These are phyloP conservation scores for Cairina moschata DNA, from an alignment of 2,113 vertebrate species.

Conservation along the genomic window DNA sequence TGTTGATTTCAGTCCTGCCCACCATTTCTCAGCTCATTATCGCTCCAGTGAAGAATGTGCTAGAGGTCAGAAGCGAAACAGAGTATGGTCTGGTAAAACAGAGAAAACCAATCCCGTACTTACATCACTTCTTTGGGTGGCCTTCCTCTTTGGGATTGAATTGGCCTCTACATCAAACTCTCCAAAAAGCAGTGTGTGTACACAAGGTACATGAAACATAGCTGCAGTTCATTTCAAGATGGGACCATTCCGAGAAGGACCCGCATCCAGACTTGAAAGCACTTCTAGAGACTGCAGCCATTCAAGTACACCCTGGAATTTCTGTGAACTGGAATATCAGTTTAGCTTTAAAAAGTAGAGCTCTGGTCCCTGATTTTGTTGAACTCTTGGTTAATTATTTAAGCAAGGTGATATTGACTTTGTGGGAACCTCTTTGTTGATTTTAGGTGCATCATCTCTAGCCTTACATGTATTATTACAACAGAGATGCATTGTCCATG, in stretches of 20 bases:
- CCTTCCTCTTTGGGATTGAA: background rate
- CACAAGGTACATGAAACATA: background rate
- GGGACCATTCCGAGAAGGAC: background rate
- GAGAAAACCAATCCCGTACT: accelerated
- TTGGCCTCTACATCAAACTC: background rate
- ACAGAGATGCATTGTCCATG: background rate
- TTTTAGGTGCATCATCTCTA: background rate
- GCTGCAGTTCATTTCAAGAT: background rate
- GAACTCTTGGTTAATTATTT: background rate
- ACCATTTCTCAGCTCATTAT: background rate
- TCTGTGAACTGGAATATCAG: background rate
- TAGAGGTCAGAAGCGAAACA: background rate
- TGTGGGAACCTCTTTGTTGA: background rate
- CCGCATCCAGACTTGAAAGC: background rate
- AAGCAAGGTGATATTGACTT: background rate
- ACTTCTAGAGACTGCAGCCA: background rate
- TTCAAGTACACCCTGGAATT: background rate
- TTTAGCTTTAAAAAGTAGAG: background rate
- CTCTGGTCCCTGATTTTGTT: background rate
- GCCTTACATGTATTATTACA: background rate
- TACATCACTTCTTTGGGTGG: background rate
- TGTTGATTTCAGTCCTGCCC: no score
- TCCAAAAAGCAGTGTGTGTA: background rate
- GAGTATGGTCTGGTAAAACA: background rate
- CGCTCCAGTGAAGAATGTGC: background rate